A percentile compares a stretch with the other conserved stretches of the same genome.
Evolutionary conservation across 1,140 invertebrate genomes (phyloP).

Genomic region (Drosophila mayri): DNA sequence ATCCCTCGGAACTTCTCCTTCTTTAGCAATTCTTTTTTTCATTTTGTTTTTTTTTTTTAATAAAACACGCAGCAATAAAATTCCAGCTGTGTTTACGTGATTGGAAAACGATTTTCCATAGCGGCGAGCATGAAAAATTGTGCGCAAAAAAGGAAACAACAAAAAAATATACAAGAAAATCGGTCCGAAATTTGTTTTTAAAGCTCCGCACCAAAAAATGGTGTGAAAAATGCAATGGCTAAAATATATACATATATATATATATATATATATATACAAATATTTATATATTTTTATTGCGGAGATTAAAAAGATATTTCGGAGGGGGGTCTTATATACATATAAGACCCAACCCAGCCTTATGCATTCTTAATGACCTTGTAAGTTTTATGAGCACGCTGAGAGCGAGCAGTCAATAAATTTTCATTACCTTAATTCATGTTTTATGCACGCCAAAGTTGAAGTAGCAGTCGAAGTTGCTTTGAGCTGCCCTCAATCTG

Average conservation of each 20-base stretch:
- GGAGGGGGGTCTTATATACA: background rate
- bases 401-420: slow-evolving; percentile 70
- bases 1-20: slow-evolving; percentile 31
- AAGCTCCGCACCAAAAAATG: slow-evolving; percentile 22
- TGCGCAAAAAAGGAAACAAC: slow-evolving; percentile 19
- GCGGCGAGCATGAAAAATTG: slow-evolving; percentile 69
- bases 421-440: slow-evolving; percentile 81
- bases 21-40: slow-evolving; percentile 28
- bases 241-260: slow-evolving; percentile 13
- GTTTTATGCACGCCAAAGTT: slow-evolving; percentile 68
- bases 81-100: slow-evolving; percentile 82
- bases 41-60: slow-evolving; percentile 34
- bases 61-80: slow-evolving; percentile 81
- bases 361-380: slow-evolving; percentile 63
- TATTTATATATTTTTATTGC: slow-evolving; percentile 65
- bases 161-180: slow-evolving; percentile 21
- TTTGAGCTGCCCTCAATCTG: slow-evolving; percentile 41
- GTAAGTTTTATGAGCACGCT: slow-evolving; percentile 63
- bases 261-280: slow-evolving; percentile 17
- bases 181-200: slow-evolving; percentile 32
- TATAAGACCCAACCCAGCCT: background rate
- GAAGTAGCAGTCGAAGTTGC: slow-evolving; percentile 43
- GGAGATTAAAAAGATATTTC: slow-evolving; percentile 65
- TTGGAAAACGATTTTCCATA: slow-evolving; percentile 81
- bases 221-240: slow-evolving; percentile 54